Percentiles rank a stretch among this genome's conserved stretches.
Conservation (phyloP, 1,140 invertebrate genomes). For the Proctacanthus coquilletti region DNA sequence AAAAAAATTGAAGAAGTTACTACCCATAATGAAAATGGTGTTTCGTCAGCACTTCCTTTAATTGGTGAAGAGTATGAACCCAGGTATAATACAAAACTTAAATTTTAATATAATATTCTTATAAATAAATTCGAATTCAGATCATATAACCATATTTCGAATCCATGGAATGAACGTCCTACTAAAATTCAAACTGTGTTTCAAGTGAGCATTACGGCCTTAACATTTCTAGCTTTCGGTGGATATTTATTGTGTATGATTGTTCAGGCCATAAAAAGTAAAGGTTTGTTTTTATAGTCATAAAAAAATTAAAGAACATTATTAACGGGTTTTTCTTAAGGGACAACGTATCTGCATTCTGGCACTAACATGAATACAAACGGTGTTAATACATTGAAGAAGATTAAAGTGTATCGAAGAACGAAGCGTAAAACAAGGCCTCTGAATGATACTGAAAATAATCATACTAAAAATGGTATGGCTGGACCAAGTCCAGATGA, state of each 20-base stretch:
- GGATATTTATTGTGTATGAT: conserved; percentile 60
- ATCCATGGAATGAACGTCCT: conserved; percentile 31
- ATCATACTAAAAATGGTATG: conserved; percentile 24
- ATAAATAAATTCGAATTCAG: no score
- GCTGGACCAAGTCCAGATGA: conserved; percentile 30
- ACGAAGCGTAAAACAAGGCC: no score
- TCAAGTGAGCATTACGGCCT: conserved; percentile 50
- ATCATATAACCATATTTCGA: no score
- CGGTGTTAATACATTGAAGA: conserved; percentile 10
- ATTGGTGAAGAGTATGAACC: no score
- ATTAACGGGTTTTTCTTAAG: conserved; percentile 4
- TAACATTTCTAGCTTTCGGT: conserved; percentile 62
- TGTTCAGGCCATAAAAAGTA: conserved; percentile 47
- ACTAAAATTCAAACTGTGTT: conserved; percentile 49
- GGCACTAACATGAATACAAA: conserved; percentile 28
- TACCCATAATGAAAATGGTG: no score
- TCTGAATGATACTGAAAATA: conserved; percentile 29
- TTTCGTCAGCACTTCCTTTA: no score
- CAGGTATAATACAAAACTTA: no score
- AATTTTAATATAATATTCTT: no score
- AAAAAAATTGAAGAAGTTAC: no score
- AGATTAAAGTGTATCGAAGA: conserved; percentile 24
- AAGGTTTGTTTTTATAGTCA: conserved; percentile 24
- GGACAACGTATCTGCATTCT: conserved; percentile 24
- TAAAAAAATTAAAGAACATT: background rate